These are phyloP conservation scores for Drosophila planitibia DNA, from an alignment of 2,888 invertebrate species.

Conservation along the genomic window DNA sequence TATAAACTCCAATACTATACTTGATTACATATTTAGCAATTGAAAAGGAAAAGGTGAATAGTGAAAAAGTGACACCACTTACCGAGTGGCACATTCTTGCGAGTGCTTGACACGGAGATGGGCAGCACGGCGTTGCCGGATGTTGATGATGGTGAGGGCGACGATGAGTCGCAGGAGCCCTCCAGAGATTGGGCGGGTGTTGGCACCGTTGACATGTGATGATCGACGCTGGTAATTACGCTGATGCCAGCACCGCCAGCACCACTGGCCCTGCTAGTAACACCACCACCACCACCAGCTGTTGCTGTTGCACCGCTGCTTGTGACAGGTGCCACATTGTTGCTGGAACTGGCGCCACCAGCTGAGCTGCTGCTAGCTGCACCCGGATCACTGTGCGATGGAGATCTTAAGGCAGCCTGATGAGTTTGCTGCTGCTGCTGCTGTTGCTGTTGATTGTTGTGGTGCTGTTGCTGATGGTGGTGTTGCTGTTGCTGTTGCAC, in stretches of 20 bases:
- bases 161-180: constrained; percentile 87
- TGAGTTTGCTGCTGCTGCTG: constrained; percentile 63
- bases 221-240: constrained; percentile 84
- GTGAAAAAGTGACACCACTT: constrained; percentile 55
- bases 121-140: constrained; percentile 80
- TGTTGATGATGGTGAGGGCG: constrained; percentile 88
- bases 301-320: constrained; percentile 41
- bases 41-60: neutral
- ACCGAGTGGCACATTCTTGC: constrained; percentile 85
- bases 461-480: constrained; percentile 47
- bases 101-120: constrained; percentile 84
- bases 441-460: constrained; percentile 42
- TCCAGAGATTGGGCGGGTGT: constrained; percentile 85
- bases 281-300: constrained; percentile 31
- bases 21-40: neutral
- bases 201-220: constrained; percentile 84
- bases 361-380: constrained; percentile 60
- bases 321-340: constrained; percentile 41
- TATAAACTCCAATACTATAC: neutral
- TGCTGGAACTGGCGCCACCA: constrained; percentile 49
- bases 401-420: constrained; percentile 69
- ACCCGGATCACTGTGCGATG: constrained; percentile 72
- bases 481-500: constrained; percentile 49
- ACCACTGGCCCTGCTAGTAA: constrained; percentile 25
- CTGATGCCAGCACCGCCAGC: constrained; percentile 43